phyloP scores from a whole-genome alignment of 2,113 vertebrate genomes.

The Brienomyrus brachyistius region DNA sequence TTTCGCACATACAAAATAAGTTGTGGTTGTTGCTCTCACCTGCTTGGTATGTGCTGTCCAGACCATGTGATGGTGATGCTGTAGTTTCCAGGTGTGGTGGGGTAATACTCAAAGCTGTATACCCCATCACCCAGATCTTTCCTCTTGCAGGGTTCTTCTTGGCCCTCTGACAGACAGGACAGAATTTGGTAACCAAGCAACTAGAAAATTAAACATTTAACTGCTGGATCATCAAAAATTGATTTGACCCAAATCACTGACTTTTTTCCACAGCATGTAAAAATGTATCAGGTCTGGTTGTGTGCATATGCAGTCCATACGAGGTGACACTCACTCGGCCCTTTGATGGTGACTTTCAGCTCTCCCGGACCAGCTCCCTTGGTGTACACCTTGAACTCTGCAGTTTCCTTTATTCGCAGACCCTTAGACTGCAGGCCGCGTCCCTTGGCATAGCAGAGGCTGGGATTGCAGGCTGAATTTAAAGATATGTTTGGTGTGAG shows the following conservation, averaged over 20 bases:
- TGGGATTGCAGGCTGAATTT: constrained; percentile 71
- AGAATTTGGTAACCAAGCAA: neutral
- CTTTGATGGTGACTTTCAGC: constrained; percentile 65
- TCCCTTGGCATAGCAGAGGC: constrained; percentile 72
- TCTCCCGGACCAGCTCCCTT: constrained; percentile 74
- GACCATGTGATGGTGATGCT: constrained; percentile 64
- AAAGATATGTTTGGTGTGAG: neutral
- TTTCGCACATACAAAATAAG: neutral
- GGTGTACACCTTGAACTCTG: constrained; percentile 78
- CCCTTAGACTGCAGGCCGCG: constrained; percentile 79
- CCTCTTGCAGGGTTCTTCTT: constrained; percentile 72
- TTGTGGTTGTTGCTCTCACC: constrained; percentile 50
- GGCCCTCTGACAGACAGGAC: constrained; percentile 58
- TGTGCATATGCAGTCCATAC: neutral
- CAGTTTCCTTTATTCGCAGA: constrained; percentile 70
- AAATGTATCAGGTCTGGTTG: neutral
- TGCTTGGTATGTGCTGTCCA: constrained; percentile 73
- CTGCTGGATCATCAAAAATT: neutral
- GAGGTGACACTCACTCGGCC: constrained; percentile 65
- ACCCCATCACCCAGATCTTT: constrained; percentile 66
- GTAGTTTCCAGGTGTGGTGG: constrained; percentile 64
- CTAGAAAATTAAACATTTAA: neutral
- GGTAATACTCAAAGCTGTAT: constrained; percentile 71
- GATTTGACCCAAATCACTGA: neutral
- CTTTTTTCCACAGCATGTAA: neutral